Conservation (phyloP, 23 tunicate genomes). For the Trididemnum miniatum region DNA sequence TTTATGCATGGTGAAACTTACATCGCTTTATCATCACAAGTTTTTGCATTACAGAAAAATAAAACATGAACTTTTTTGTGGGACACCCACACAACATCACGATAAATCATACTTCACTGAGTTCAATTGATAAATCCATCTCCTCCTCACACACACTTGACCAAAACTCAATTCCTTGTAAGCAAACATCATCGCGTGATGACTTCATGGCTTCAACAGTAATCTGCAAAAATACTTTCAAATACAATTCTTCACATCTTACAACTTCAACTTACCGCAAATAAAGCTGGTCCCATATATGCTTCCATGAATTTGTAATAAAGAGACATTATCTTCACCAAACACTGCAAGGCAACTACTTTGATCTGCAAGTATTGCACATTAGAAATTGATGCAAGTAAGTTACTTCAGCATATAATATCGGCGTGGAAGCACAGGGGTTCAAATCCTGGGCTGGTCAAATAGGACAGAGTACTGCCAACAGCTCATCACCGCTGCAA, state of each 20-base stretch:
- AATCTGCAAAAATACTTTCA: slow-evolving; percentile 50
- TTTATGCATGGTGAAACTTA: too few relatives aligned
- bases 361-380: slow-evolving; percentile 75
- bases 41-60: too few relatives aligned
- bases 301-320: slow-evolving; percentile 96
- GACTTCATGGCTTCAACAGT: slow-evolving; percentile 95
- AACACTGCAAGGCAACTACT: slow-evolving; percentile 95
- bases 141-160: slow-evolving; percentile 97
- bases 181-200: slow-evolving; percentile 70
- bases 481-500: too few relatives aligned
- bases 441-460: too few relatives aligned
- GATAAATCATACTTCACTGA: slow-evolving; percentile 68
- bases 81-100: too few relatives aligned
- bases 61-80: too few relatives aligned
- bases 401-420: too few relatives aligned
- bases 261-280: slow-evolving; percentile 88
- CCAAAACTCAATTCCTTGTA: slow-evolving; percentile 98
- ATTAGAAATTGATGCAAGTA: too few relatives aligned
- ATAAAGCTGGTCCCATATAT: slow-evolving; percentile 94
- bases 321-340: slow-evolving; percentile 93
- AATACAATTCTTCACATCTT: too few relatives aligned
- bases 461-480: too few relatives aligned
- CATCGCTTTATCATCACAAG: too few relatives aligned
- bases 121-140: slow-evolving; percentile 83
- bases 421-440: too few relatives aligned